These are phyloP conservation scores for Hypolimnas misippus DNA, from an alignment of 2,888 invertebrate genomes.

Conservation along the genomic window DNA sequence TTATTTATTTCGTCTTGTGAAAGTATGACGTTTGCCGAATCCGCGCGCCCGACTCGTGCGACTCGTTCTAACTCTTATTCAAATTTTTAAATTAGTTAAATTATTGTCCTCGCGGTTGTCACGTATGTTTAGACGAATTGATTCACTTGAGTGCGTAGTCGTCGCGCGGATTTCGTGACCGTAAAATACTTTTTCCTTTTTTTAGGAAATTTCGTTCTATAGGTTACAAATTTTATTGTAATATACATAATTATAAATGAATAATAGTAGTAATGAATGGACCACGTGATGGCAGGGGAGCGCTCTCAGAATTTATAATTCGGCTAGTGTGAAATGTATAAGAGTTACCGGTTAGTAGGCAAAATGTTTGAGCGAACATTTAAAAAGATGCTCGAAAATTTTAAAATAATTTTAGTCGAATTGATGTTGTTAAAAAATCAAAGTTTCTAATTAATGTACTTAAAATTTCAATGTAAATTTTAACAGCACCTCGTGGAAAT, in stretches of 20 bases:
- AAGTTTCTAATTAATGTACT: slow-evolving; percentile 83
- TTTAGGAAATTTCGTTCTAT: slow-evolving; percentile 80
- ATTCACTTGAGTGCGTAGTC: slow-evolving; percentile 22
- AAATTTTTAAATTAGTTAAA: slow-evolving; percentile 37
- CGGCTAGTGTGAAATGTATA: slow-evolving; percentile 69
- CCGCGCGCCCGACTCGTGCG: slow-evolving; percentile 38
- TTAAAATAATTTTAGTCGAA: slow-evolving; percentile 78
- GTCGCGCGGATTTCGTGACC: slow-evolving; percentile 48
- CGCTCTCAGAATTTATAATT: slow-evolving; percentile 80
- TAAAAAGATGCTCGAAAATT: slow-evolving; percentile 76
- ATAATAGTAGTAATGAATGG: slow-evolving; percentile 75
- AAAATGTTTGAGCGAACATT: slow-evolving; percentile 82
- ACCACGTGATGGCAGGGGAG: slow-evolving; percentile 74
- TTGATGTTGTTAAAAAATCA: slow-evolving; percentile 82
- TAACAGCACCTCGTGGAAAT: slow-evolving; percentile 75
- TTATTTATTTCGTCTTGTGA: slow-evolving; percentile 76
- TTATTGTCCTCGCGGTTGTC: slow-evolving; percentile 33
- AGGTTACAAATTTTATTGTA: slow-evolving; percentile 84
- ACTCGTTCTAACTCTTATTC: slow-evolving; percentile 1
- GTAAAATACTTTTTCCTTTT: slow-evolving; percentile 57
- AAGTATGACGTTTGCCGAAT: slow-evolving; percentile 49
- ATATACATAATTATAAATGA: slow-evolving; percentile 67
- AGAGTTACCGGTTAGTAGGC: slow-evolving; percentile 76
- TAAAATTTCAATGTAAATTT: slow-evolving; percentile 82
- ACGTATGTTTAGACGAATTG: slow-evolving; percentile 24